Base-by-base conservation (phyloP, 2,888 invertebrate species). In the Cyclophora punctaria region DNA sequence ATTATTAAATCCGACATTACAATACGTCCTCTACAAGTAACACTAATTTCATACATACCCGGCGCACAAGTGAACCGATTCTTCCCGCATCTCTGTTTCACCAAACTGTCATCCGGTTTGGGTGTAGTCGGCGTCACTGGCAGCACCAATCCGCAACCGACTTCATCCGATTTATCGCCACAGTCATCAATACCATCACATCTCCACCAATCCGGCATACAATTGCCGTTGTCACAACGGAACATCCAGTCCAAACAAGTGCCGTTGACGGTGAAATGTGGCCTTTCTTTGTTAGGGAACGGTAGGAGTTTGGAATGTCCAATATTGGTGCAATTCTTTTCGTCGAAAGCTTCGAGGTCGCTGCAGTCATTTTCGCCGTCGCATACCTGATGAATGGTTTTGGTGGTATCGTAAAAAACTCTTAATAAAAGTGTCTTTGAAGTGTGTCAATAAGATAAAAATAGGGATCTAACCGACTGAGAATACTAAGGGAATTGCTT, bases 221-320 rank as follows among this genome's bases (percentile, higher is more conserved):
- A 95, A 71, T 91, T 92, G 5, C 80, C 90, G 62, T 93, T 93
- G 20, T 87, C 80, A 66, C 95, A 95, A 60, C 89, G 90, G 70
- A 94, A 95, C 94, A 94, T 95, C 93, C 94, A 95, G 57, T 93
- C 92, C 46, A 91, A 89, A 64, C 95, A 95, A 0, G 89, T 80
- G 4, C 68, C 67, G 59, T 83, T 81, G 56, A 66, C 56, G 49
- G 77, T 62, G 75, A 81, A 81, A 46, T 63, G 67, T 0, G 75
- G 69, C 44, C 71, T 71, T 34, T 74, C 71, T 3, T 71, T 66
- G 3, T 61, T 63, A 51, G 68, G 75, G 66, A 78, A 68, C 47
- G 83, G 73, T 50, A 65, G 67, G 56, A 74, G 55, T 67, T 88
- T 87, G 0, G 77, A 64, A 60, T 80, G 64, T 49, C 69, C 56